A percentile compares a stretch with the other conserved stretches of the same genome.
Conservation (phyloP, 2,888 invertebrate species). For the Mimumesa dahlbomi region DNA sequence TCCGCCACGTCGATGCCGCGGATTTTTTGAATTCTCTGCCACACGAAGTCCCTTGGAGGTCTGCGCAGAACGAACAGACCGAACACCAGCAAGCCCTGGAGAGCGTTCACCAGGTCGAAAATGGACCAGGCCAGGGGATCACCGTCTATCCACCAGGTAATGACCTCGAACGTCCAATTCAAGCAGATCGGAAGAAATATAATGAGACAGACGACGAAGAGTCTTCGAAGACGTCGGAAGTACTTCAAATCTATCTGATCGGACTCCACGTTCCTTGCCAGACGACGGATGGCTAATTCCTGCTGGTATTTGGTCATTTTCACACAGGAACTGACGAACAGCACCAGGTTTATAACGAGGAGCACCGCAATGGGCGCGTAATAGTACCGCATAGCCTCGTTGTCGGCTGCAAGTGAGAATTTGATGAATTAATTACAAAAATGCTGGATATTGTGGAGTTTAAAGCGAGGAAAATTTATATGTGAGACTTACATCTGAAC, state of each 20-base stretch:
- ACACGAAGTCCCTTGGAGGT: conserved; percentile 71
- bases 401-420: conserved; percentile 80
- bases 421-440: not conserved
- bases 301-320: conserved; percentile 81
- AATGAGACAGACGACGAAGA: conserved; percentile 83
- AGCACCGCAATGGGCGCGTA: conserved; percentile 84
- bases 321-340: conserved; percentile 83
- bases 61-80: conserved; percentile 83
- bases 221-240: conserved; percentile 76
- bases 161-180: conserved; percentile 87
- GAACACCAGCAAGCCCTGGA: conserved; percentile 87
- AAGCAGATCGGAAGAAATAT: conserved; percentile 86
- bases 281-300: conserved; percentile 81
- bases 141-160: conserved; percentile 84
- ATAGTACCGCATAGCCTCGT: conserved; percentile 84
- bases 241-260: conserved; percentile 72
- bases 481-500: conserved; percentile 84
- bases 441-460: not conserved
- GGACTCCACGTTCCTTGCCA: conserved; percentile 74
- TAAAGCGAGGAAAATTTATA: not conserved
- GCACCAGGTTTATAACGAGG: conserved; percentile 81
- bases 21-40: conserved; percentile 71
- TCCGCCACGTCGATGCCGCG: conserved; percentile 64
- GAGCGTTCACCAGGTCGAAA: conserved; percentile 86
- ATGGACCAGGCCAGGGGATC: conserved; percentile 83